Evolutionary conservation across 2,797 vertebrate genomes (phyloP).

Genomic region (Erethizon dorsatum): DNA sequence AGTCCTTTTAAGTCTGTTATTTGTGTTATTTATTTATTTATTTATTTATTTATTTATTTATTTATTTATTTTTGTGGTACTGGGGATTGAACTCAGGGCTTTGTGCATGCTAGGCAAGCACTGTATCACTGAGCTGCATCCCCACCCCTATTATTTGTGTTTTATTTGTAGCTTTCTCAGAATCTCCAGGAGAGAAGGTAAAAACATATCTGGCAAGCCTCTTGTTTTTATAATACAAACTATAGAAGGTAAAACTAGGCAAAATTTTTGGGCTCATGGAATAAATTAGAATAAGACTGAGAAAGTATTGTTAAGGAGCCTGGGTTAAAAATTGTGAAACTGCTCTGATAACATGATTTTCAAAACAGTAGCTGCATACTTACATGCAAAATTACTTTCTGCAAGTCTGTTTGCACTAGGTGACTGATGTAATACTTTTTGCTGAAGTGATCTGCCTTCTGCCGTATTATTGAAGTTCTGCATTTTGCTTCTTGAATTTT

Average conservation of each 20-base stretch:
- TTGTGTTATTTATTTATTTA: background rate
- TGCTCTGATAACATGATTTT: conserved; percentile 16
- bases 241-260: conserved; percentile 18
- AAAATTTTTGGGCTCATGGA: conserved; percentile 28
- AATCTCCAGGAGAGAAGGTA: background rate
- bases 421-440: background rate
- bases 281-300: conserved; percentile 26
- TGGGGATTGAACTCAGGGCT: background rate
- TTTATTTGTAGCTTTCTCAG: background rate
- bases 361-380: conserved; percentile 16
- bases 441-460: conserved; percentile 2
- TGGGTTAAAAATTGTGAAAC: conserved; percentile 23
- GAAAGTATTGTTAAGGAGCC: background rate
- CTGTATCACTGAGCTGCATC: background rate
- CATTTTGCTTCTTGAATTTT: conserved; percentile 53
- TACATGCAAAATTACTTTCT: conserved; percentile 19
- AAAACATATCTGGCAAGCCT: background rate
- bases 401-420: background rate
- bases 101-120: background rate
- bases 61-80: too few species aligned
- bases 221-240: background rate
- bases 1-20: background rate
- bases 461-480: background rate
- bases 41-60: too few species aligned
- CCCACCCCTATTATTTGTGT: background rate